Percentiles rank a stretch among this genome's conserved stretches.
Conservation (phyloP, 2,888 invertebrate genomes). For the Agonopterix heracliana region DNA sequence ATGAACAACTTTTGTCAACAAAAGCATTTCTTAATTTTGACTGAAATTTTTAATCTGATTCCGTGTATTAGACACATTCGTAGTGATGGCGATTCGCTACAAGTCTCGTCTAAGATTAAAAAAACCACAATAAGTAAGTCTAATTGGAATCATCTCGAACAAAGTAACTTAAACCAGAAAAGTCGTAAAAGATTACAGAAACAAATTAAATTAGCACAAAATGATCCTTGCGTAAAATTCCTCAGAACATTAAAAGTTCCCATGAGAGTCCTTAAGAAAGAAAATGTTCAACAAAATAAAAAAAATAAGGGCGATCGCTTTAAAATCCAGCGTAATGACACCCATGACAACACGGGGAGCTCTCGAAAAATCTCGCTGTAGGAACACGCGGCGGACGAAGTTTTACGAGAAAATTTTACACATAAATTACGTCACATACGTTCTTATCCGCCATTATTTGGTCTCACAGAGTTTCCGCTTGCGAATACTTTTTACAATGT, state of each 20-base stretch:
- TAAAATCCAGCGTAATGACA: conserved; percentile 51
- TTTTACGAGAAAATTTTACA: conserved; percentile 60
- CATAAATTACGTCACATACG: conserved; percentile 66
- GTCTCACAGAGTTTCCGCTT: conserved; percentile 48
- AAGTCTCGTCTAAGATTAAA: too few species aligned
- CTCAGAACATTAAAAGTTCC: conserved; percentile 8
- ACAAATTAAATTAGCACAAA: too few species aligned
- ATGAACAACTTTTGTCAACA: too few species aligned
- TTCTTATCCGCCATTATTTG: conserved; percentile 63
- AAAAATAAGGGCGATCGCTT: conserved; percentile 45
- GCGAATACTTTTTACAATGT: conserved; percentile 57
- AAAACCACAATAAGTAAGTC: too few species aligned
- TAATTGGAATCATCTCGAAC: too few species aligned
- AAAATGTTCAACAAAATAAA: conserved; percentile 34
- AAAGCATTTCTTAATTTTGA: too few species aligned
- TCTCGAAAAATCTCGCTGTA: conserved; percentile 39
- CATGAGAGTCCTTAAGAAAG: conserved; percentile 17
- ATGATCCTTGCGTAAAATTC: conserved; percentile 1
- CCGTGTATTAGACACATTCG: too few species aligned
- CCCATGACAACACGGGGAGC: conserved; percentile 34
- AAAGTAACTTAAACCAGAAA: too few species aligned
- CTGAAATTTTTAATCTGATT: too few species aligned
- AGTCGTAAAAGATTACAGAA: too few species aligned
- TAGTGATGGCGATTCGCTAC: too few species aligned
- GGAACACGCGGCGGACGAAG: conserved; percentile 41